These are phyloP conservation scores for Clarias pachynema DNA, from an alignment of 2,797 vertebrate genomes.

Conservation along the genomic window DNA sequence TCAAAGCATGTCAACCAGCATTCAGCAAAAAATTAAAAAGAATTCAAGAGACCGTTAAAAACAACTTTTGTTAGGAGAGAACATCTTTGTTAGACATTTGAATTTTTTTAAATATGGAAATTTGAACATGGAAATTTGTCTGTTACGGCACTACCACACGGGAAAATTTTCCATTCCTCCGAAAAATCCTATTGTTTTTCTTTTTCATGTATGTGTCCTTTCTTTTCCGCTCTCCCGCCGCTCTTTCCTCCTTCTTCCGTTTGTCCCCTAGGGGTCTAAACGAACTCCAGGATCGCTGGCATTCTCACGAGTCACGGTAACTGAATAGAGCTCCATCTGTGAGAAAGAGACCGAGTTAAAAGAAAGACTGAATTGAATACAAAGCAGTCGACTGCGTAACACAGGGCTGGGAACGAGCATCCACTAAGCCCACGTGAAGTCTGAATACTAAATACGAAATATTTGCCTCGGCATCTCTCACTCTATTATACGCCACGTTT, in stretches of 20 bases:
- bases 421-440: not conserved
- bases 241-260: not conserved
- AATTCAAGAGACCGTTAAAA: not conserved
- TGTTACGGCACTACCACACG: not conserved
- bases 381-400: conserved; percentile 6
- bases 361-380: conserved; percentile 33
- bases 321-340: conserved; percentile 52
- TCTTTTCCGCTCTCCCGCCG: conserved; percentile 4
- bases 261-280: conserved; percentile 31
- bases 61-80: not conserved
- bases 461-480: conserved; percentile 1
- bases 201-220: not conserved
- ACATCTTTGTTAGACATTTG: not conserved
- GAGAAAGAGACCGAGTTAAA: conserved; percentile 25
- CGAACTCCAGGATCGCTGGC: conserved; percentile 46
- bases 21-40: not conserved
- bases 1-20: not conserved
- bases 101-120: conserved; percentile 11
- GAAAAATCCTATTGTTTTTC: not conserved
- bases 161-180: too few relatives aligned
- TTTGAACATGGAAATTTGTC: not conserved
- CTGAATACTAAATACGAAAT: not conserved
- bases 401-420: conserved; percentile 11
- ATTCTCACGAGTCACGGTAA: conserved; percentile 50
- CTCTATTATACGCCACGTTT: not conserved